Evolutionary conservation across 2,113 vertebrate genomes (phyloP).

Genomic region (Vulpes ferrilata): DNA sequence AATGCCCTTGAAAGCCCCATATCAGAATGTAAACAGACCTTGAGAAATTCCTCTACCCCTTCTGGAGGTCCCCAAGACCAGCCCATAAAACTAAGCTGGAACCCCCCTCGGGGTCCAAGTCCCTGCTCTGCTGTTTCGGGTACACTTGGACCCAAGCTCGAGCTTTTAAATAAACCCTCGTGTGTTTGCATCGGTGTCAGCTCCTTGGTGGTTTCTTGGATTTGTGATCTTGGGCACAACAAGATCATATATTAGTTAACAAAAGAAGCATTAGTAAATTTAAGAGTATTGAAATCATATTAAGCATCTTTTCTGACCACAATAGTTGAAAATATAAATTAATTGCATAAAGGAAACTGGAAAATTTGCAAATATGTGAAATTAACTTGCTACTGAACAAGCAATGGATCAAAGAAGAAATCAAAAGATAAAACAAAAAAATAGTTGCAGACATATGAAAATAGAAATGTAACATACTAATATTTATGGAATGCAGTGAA

Average conservation of each 20-base stretch:
- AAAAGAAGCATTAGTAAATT: neutral
- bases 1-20: too few relatives aligned
- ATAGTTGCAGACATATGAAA: neutral
- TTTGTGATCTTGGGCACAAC: too few relatives aligned
- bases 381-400: neutral
- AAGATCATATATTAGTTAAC: neutral
- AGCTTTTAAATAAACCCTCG: too few relatives aligned
- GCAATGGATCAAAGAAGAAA: neutral
- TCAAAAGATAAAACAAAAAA: neutral
- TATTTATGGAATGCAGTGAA: neutral
- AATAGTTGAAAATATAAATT: neutral
- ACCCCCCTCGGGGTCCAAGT: too few relatives aligned
- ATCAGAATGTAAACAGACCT: too few relatives aligned
- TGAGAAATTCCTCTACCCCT: too few relatives aligned
- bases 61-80: too few relatives aligned
- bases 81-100: too few relatives aligned
- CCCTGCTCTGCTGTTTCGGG: too few relatives aligned
- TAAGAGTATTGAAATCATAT: neutral
- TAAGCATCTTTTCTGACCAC: neutral
- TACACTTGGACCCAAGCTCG: too few relatives aligned
- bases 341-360: neutral
- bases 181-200: too few relatives aligned
- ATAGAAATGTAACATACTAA: neutral
- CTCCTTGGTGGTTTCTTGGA: too few relatives aligned
- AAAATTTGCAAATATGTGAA: neutral